Conservation (phyloP, 2,113 vertebrate genomes). For the Gasterosteus aculeatus region DNA sequence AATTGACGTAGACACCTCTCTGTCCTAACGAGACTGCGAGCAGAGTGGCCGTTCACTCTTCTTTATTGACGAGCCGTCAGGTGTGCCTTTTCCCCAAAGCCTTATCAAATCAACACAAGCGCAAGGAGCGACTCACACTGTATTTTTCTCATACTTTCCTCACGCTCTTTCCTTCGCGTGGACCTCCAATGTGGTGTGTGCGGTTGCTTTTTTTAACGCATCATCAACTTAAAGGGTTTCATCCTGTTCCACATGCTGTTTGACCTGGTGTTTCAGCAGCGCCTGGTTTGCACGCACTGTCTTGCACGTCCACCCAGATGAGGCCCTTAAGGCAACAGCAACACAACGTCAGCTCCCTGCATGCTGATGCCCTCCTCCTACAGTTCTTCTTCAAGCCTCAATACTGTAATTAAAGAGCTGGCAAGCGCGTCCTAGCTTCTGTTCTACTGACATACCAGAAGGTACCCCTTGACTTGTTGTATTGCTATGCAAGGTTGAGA, state of each 20-base stretch:
- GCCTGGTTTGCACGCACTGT: conserved; percentile 20
- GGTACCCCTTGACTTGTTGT: conserved; percentile 36
- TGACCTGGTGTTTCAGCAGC: conserved; percentile 25
- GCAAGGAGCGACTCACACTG: neutral
- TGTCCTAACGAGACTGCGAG: conserved; percentile 20
- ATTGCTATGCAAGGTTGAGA: conserved; percentile 15
- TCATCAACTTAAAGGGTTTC: conserved; percentile 25
- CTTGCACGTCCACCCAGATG: conserved; percentile 34
- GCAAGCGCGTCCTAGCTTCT: conserved; percentile 10
- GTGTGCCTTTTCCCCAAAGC: conserved; percentile 47
- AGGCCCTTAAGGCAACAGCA: conserved; percentile 30
- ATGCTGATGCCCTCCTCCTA: conserved; percentile 10
- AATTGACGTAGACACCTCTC: neutral
- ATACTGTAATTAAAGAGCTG: conserved; percentile 59
- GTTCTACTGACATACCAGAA: conserved; percentile 20
- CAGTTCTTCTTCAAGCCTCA: conserved; percentile 21
- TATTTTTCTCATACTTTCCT: neutral
- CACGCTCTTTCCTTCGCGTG: neutral
- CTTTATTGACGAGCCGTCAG: conserved; percentile 18
- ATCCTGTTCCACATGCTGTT: conserved; percentile 39
- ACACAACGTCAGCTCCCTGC: conserved; percentile 27
- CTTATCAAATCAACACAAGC: conserved; percentile 40
- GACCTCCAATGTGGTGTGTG: neutral
- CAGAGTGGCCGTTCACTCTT: conserved; percentile 1
- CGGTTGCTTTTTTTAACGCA: conserved; percentile 33